phyloP scores from a whole-genome alignment of 2,113 vertebrate genomes.

The Pelmatolapia mariae region DNA sequence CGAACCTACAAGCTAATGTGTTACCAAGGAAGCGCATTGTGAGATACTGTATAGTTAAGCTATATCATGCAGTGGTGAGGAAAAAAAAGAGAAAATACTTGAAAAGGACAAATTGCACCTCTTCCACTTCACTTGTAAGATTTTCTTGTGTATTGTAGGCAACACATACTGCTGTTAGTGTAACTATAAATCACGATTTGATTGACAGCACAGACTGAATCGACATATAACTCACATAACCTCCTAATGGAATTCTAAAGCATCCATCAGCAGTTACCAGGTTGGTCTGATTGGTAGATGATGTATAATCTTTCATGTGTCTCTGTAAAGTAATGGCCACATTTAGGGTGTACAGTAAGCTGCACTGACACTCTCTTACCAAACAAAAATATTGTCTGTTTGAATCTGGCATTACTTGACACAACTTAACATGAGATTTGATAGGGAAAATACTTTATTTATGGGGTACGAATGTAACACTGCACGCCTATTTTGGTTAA shows the following conservation, averaged over 20 bases:
- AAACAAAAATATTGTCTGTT: background rate
- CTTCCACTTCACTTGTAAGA: background rate
- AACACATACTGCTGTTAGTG: background rate
- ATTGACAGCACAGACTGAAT: constrained; percentile 2
- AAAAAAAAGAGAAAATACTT: background rate
- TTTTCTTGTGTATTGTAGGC: background rate
- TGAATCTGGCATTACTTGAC: background rate
- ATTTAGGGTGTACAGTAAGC: background rate
- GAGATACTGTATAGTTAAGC: background rate
- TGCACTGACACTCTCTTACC: background rate
- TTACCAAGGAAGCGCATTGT: background rate
- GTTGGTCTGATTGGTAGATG: background rate
- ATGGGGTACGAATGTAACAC: background rate
- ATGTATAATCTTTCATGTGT: background rate
- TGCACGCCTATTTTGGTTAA: background rate
- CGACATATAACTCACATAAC: constrained; percentile 15
- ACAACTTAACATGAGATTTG: background rate
- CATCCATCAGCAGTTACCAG: constrained; percentile 20
- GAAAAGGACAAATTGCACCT: background rate
- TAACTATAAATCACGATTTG: constrained; percentile 21
- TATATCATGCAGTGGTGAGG: background rate
- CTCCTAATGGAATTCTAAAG: background rate
- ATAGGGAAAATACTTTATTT: background rate
- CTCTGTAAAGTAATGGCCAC: background rate
- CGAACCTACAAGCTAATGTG: background rate